Evolutionary conservation across 2,113 vertebrate genomes (phyloP).

Genomic region (Myotis lucifugus): DNA sequence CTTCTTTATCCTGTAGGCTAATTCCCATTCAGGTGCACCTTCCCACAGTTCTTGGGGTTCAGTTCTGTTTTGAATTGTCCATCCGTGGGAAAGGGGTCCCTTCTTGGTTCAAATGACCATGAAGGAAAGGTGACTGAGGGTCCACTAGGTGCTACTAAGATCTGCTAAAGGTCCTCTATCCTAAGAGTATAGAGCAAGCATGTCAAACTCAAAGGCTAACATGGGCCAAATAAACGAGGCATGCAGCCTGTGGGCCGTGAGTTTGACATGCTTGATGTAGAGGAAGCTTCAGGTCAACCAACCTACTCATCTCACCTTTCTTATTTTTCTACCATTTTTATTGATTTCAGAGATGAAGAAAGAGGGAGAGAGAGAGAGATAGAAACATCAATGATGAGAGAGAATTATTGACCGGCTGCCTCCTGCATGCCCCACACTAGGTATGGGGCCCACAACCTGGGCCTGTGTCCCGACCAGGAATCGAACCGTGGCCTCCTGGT

Average conservation of each 20-base stretch:
- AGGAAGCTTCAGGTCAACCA: not conserved
- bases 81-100: not conserved
- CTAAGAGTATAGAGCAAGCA: not conserved
- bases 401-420: too few species aligned
- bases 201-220: too few species aligned
- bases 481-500: too few species aligned
- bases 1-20: not conserved
- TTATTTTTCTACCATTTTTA: not conserved
- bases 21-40: not conserved
- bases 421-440: too few species aligned
- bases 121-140: not conserved
- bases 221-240: too few species aligned
- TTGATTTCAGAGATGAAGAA: too few species aligned
- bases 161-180: not conserved
- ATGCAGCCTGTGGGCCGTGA: fast-evolving
- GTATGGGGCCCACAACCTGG: too few species aligned
- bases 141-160: not conserved
- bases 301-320: not conserved
- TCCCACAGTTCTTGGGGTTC: not conserved
- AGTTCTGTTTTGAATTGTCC: not conserved
- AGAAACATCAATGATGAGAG: too few species aligned
- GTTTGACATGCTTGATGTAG: too few species aligned
- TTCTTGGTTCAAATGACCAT: not conserved
- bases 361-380: too few species aligned
- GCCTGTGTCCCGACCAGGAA: too few species aligned